These are phyloP conservation scores for Medauroidea extradentata DNA, from an alignment of 1,140 invertebrate species.

Conservation along the genomic window DNA sequence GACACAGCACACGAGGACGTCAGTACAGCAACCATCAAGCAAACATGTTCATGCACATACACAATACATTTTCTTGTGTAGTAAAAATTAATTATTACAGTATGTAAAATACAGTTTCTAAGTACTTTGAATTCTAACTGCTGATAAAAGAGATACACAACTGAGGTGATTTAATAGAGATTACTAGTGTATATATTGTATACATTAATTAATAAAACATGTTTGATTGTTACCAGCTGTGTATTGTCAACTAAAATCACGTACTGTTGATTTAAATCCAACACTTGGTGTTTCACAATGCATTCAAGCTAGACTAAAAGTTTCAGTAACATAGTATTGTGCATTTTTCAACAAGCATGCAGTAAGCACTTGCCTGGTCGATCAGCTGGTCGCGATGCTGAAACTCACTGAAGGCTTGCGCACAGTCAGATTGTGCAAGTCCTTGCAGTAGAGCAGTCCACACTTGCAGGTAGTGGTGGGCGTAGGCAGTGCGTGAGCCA, in stretches of 20 bases:
- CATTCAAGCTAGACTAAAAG: neutral
- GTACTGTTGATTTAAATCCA: no score
- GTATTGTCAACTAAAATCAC: no score
- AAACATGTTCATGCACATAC: neutral
- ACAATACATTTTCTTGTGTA: neutral
- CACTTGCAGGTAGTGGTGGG: constrained; percentile 51
- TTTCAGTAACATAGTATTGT: neutral
- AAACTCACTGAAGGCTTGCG: constrained; percentile 75
- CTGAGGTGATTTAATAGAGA: neutral
- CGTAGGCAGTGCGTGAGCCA: constrained; percentile 52
- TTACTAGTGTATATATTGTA: no score
- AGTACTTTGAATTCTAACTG: neutral
- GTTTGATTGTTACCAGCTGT: no score
- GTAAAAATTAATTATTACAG: neutral
- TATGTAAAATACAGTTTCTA: neutral
- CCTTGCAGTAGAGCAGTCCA: constrained; percentile 67
- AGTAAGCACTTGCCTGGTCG: constrained; percentile 49
- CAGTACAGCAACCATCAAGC: neutral
- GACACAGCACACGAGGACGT: constrained; percentile 14
- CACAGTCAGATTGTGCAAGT: constrained; percentile 65
- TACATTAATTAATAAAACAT: no score
- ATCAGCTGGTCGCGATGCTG: constrained; percentile 70
- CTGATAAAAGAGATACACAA: neutral
- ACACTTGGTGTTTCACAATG: no score
- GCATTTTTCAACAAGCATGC: neutral